These are phyloP conservation scores for Artibeus jamaicensis DNA, from an alignment of 2,797 vertebrate species.

Conservation along the genomic window DNA sequence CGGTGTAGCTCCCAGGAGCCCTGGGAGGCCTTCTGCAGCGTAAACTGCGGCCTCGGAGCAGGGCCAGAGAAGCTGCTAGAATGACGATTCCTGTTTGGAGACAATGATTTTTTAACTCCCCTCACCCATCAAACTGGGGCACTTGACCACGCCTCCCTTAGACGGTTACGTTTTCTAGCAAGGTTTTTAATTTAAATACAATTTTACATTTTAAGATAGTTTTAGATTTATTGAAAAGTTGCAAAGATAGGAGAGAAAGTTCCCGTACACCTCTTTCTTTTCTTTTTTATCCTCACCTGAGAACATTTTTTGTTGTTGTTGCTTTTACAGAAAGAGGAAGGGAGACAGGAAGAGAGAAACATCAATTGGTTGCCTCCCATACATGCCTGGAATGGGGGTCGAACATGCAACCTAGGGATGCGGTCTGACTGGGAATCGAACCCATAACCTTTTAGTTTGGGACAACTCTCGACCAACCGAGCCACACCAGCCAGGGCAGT, in stretches of 20 bases:
- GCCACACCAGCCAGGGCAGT: not conserved
- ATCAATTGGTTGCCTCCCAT: not conserved
- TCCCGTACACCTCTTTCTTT: not conserved
- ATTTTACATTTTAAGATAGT: not conserved
- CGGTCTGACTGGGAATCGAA: not conserved
- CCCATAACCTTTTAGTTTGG: not conserved
- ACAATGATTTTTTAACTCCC: not conserved
- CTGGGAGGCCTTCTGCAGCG: not conserved
- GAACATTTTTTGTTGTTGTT: not conserved
- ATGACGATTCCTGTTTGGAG: not conserved
- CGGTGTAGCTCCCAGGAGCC: not conserved
- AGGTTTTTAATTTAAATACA: not conserved
- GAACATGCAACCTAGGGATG: not conserved
- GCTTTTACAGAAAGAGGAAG: not conserved
- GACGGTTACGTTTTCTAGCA: not conserved
- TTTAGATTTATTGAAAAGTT: not conserved
- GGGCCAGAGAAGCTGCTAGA: not conserved
- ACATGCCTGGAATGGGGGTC: not conserved
- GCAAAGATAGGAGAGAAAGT: not conserved
- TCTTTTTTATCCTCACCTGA: not conserved
- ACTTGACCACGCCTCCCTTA: not conserved
- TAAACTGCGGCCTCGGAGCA: not conserved
- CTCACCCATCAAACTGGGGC: not conserved
- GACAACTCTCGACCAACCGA: not conserved
- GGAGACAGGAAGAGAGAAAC: not conserved